Evolutionary conservation across 2,113 vertebrate genomes (phyloP), one percentile per base, ranked within the genome.

Genomic region (Hemibagrus wyckioides): DNA sequence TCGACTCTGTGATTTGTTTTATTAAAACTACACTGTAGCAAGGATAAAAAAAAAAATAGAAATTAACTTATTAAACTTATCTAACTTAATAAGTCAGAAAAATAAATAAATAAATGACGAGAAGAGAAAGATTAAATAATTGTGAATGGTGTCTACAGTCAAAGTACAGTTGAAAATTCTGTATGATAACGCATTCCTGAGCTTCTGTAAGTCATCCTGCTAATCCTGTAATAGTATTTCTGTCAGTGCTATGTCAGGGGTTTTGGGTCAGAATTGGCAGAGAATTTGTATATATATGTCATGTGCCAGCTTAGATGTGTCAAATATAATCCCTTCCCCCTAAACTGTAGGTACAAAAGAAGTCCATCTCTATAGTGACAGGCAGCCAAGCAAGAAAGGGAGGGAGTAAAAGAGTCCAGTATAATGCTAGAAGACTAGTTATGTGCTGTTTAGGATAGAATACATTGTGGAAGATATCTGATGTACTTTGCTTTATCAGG

Each of bases 181-280:
- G 75, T 30, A 77, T 30, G 7, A 52, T 9, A 36, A 2, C 0
- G 9, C 3, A 1, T 23, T 80, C 3, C 28, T 80, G n/a, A 80
- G 52, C 77, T 54, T 54, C 50, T 54, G 50, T 21, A 11, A 7
- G 8, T 79, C 41, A 56, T 10, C 3, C 15, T 80, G 17, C 19
- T 77, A 50, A 75, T 75, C 41, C 41, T 75, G 71, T 41, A 73
- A 73, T 41, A 73, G 23, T 75, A 75, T 28, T 75, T 48, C 41
- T 6, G 41, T 48, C 41, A 30, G 28, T 50, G 44, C 48, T 30
- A 52, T 77, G 75, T 52, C 28, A 56, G 50, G 50, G 9, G 13
- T 77, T 77, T 52, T n/a, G 25, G 5, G 25, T 77, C 44, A 77
- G 48, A 77, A 77, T 19, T 77, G 44, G 28, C 14, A 17, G 28